Evolutionary conservation across 2,888 invertebrate species (phyloP).

Genomic region (Ditula angustiorana): DNA sequence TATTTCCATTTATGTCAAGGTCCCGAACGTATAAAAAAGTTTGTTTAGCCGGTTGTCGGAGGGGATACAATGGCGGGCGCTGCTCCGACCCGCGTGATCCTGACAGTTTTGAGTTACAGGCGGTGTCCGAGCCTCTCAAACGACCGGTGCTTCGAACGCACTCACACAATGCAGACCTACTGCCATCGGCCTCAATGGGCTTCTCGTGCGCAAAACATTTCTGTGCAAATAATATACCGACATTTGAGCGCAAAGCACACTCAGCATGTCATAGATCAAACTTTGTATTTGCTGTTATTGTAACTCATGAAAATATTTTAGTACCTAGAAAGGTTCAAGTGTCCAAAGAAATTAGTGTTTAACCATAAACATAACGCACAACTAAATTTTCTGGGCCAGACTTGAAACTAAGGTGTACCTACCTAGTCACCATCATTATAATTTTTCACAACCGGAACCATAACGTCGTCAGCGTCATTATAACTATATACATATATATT

Average conservation of each 20-base stretch:
- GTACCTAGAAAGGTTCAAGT: too few relatives aligned
- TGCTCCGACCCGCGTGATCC: slow-evolving; percentile 52
- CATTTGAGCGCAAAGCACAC: slow-evolving; percentile 6
- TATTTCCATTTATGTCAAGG: slow-evolving; percentile 35
- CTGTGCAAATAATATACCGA: slow-evolving; percentile 24
- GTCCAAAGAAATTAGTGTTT: too few relatives aligned
- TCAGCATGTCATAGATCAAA: slow-evolving; percentile 8
- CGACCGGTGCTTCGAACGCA: slow-evolving; percentile 18
- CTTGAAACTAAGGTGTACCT: too few relatives aligned
- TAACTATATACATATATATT: too few relatives aligned
- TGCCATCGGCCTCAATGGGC: slow-evolving; percentile 22
- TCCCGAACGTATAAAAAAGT: slow-evolving; percentile 41
- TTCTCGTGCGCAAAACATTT: slow-evolving; percentile 25
- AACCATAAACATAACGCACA: too few relatives aligned
- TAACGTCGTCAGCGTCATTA: too few relatives aligned
- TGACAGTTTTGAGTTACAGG: slow-evolving; percentile 66
- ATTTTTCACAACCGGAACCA: too few relatives aligned
- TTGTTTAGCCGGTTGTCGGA: slow-evolving; percentile 35
- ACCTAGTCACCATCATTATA: too few relatives aligned
- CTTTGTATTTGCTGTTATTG: neutral
- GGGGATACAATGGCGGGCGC: slow-evolving; percentile 39
- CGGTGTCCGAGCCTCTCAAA: slow-evolving; percentile 28
- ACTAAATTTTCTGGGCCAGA: too few relatives aligned
- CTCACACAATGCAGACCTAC: slow-evolving; percentile 26
- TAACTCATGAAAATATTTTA: neutral